Conservation (phyloP, 2,888 invertebrate genomes). For the Ectemnius cavifrons region DNA sequence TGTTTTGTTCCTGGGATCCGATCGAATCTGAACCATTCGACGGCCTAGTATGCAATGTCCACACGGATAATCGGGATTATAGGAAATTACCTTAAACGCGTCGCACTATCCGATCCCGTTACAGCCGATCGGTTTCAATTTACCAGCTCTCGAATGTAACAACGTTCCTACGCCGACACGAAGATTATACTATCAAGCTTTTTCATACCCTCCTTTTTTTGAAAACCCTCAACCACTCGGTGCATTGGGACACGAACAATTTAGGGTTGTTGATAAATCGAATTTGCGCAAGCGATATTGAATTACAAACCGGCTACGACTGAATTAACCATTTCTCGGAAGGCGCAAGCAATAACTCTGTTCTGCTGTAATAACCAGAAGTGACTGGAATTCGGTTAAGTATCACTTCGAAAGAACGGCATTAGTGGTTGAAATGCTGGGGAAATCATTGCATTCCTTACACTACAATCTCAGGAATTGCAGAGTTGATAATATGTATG, state of each 20-base stretch:
- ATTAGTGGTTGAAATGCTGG: no score
- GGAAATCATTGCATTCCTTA: no score
- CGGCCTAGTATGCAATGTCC: slow-evolving; percentile 21
- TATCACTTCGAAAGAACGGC: slow-evolving; percentile 9
- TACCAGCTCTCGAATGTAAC: slow-evolving; percentile 3
- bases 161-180: not conserved
- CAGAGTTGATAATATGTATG: no score
- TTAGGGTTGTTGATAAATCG: slow-evolving; percentile 12
- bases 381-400: slow-evolving; percentile 30
- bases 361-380: slow-evolving; percentile 50
- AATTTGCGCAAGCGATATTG: slow-evolving; percentile 8
- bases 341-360: slow-evolving; percentile 46
- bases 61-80: slow-evolving; percentile 47
- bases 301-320: not conserved
- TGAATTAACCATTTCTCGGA: slow-evolving; percentile 43
- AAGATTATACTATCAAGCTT: no score
- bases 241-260: no score
- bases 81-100: slow-evolving; percentile 37
- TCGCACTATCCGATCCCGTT: slow-evolving; percentile 36
- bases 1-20: slow-evolving; percentile 8
- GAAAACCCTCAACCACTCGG: not conserved
- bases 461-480: no score
- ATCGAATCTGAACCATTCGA: slow-evolving; percentile 44
- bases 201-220: not conserved
- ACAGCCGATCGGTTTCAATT: slow-evolving; percentile 26